phyloP scores from a whole-genome alignment of 2,797 vertebrate species.

The Chelonia mydas region DNA sequence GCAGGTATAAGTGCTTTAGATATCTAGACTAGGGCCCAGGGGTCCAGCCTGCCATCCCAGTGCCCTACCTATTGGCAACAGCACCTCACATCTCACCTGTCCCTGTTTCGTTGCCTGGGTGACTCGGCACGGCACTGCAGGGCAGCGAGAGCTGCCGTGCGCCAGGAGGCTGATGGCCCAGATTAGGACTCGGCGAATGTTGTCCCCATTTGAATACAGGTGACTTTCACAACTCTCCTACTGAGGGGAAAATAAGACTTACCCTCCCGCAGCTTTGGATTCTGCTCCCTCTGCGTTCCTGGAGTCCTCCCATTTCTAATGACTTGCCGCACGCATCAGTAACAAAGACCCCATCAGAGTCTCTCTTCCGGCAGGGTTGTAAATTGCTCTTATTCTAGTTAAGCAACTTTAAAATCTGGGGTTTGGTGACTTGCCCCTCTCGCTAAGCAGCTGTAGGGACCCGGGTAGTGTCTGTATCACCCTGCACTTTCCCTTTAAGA shows the following conservation, averaged over 20 bases:
- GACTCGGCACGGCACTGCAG: neutral
- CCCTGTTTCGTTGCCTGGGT: neutral
- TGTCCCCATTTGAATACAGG: neutral
- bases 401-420: neutral
- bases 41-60: constrained; percentile 29
- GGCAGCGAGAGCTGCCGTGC: neutral
- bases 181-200: neutral
- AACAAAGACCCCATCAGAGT: neutral
- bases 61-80: neutral
- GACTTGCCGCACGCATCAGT: neutral
- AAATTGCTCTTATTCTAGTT: neutral
- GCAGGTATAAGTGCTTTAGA: neutral
- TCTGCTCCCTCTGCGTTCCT: neutral
- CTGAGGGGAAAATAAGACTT: neutral
- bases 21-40: neutral
- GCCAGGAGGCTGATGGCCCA: neutral
- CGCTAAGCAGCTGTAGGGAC: neutral
- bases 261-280: neutral
- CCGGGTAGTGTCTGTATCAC: neutral
- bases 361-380: neutral
- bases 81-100: neutral
- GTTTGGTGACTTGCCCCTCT: neutral
- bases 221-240: neutral
- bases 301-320: neutral
- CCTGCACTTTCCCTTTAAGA: neutral